Percentiles rank a stretch among this genome's conserved stretches.
Conservation (phyloP, 2,797 vertebrate genomes). For the Tenualosa thibaudeaui region DNA sequence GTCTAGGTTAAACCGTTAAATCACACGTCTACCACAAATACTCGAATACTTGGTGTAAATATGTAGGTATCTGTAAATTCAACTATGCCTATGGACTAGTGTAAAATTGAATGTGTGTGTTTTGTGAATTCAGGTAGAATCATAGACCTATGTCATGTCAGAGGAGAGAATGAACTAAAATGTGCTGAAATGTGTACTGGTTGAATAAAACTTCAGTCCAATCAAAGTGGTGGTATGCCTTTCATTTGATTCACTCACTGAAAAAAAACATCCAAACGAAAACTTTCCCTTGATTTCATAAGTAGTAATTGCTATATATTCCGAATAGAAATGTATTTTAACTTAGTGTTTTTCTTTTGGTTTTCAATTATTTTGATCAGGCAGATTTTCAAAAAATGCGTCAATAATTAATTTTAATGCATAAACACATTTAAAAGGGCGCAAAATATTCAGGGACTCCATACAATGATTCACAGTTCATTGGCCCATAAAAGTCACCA, state of each 20-base stretch:
- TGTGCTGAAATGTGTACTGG: constrained; percentile 4
- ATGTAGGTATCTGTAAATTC: constrained; percentile 72
- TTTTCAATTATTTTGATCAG: background rate
- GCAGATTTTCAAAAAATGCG: background rate
- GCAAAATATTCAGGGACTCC: background rate
- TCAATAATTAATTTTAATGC: background rate
- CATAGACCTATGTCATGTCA: background rate
- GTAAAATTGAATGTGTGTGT: constrained; percentile 41
- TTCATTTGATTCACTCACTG: constrained; percentile 27
- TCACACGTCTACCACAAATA: constrained; percentile 45
- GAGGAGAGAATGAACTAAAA: constrained; percentile 19
- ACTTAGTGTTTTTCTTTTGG: background rate
- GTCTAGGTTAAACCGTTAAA: constrained; percentile 57
- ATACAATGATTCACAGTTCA: background rate
- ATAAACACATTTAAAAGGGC: background rate
- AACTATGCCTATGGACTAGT: constrained; percentile 59
- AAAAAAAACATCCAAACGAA: constrained; percentile 37
- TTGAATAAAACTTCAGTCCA: background rate
- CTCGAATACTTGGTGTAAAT: constrained; percentile 63
- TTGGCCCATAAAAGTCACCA: background rate
- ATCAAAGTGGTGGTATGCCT: background rate
- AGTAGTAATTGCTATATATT: background rate
- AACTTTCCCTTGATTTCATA: background rate
- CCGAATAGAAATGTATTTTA: too few relatives aligned
- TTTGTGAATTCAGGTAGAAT: constrained; percentile 18